Evolutionary conservation across 2,113 vertebrate species (phyloP), one percentile per base, ranked within the genome.

Genomic region (Pitta sordida): DNA sequence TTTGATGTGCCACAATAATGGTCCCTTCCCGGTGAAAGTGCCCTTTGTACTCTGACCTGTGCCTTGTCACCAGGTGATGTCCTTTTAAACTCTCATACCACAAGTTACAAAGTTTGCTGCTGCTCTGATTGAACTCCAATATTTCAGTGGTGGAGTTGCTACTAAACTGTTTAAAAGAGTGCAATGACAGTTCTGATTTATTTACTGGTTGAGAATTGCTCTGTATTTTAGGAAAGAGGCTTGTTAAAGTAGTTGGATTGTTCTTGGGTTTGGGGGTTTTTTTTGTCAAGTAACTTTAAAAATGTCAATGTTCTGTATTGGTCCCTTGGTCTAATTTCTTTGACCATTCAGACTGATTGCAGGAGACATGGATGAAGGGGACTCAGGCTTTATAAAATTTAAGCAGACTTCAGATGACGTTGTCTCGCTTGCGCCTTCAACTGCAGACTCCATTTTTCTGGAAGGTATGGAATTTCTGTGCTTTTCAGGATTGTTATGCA

Each of bases 301-400:
- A 55, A 39, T 34, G 10, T 68, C 39, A 44, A 87, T 37, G 24
- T 60, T 84, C 70, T 82, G 10, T 9, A 78, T 85, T 73, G 83
- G 21, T 91, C 53, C 27, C n/a, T 43, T 44, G 49, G 43, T 89
- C 44, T 94, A 13, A 94, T 86, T 74, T 84, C 89, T 81, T 39
- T 97, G 96, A 39, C 95, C 83, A 22, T 94, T 93, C 94, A 99
- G 99, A 95, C 97, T 98, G 83, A 90, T 97, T 91, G 88, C 98
- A 75, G 98, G 98, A 98, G 99, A 99, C 90, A 99, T 99, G 99
- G 99, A 99, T 92, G 99, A 99, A 95, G 95, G 98, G 1, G 99
- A 99, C 69, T 95, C 97, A 19, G 86, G 94, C 48, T 96, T 98
- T 95, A 43, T 96, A 48, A 98, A 98, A 91, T 85, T 96, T 46